A percentile compares a stretch with the other conserved stretches of the same genome.
These are phyloP conservation scores for Drosophila ohnishii DNA, from an alignment of 1,140 invertebrate genomes.

Conservation along the genomic window DNA sequence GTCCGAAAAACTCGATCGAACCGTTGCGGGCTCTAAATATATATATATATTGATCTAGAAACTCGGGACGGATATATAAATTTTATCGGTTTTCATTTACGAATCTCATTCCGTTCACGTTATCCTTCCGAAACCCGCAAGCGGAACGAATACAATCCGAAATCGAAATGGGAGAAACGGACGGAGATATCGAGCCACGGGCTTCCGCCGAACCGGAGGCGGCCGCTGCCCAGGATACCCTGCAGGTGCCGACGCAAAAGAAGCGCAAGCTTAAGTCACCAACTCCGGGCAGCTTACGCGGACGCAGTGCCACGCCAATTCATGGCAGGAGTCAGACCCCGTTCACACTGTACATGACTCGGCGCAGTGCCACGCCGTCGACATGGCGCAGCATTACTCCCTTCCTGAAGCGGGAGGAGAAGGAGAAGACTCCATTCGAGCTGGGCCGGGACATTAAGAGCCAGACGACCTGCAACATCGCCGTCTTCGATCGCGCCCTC, in stretches of 20 bases:
- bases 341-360: constrained; percentile 74
- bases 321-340: constrained; percentile 80
- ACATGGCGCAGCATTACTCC: constrained; percentile 82
- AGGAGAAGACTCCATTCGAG: constrained; percentile 82
- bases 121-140: constrained; percentile 63
- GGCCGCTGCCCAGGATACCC: constrained; percentile 67
- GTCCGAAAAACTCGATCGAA: constrained; percentile 76
- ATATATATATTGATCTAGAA: constrained; percentile 41
- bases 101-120: constrained; percentile 47
- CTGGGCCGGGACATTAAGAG: constrained; percentile 73
- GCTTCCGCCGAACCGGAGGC: constrained; percentile 73
- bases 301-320: constrained; percentile 80
- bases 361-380: constrained; percentile 80
- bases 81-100: constrained; percentile 62
- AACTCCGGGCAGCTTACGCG: constrained; percentile 77
- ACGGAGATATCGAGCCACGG: constrained; percentile 71
- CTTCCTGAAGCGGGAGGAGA: constrained; percentile 81
- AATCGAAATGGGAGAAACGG: constrained; percentile 75
- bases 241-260: constrained; percentile 74
- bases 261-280: constrained; percentile 80
- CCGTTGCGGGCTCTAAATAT: constrained; percentile 64
- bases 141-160: constrained; percentile 37
- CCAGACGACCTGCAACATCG: constrained; percentile 80
- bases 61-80: constrained; percentile 69
- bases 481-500: constrained; percentile 81